These are phyloP conservation scores for Beroe forskalii DNA, from an alignment of 37 sponge, comb jelly and placozoan species.

Conservation along the genomic window DNA sequence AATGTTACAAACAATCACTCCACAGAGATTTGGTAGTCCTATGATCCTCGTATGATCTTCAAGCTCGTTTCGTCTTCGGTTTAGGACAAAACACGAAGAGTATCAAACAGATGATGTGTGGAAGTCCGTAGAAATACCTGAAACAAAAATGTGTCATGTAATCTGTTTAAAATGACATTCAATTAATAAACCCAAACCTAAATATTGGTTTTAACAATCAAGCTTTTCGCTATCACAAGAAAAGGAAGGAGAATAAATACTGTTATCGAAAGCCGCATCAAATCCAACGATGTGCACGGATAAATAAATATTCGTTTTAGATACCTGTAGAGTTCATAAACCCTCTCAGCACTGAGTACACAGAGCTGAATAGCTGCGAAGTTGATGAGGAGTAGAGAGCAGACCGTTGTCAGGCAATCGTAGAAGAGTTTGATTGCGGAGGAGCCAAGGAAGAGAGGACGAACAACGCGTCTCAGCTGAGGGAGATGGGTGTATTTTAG, in stretches of 20 bases:
- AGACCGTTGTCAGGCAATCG: constrained; percentile 70
- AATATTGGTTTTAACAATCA: too few relatives aligned
- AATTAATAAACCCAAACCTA: background rate
- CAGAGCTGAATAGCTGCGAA: constrained; percentile 53
- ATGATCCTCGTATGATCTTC: too few relatives aligned
- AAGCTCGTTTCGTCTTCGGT: background rate
- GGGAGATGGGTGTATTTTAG: background rate
- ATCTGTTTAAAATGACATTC: constrained; percentile 1
- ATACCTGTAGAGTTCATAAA: constrained; percentile 18
- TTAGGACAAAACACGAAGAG: constrained; percentile 33
- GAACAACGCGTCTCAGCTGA: constrained; percentile 71
- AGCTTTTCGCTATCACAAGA: too few relatives aligned
- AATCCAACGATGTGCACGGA: background rate
- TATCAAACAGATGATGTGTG: constrained; percentile 27
- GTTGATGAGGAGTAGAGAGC: constrained; percentile 66
- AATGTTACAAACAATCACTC: too few relatives aligned
- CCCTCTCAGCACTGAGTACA: constrained; percentile 24
- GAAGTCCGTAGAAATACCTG: constrained; percentile 56
- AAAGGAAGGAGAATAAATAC: too few relatives aligned
- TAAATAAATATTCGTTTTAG: background rate
- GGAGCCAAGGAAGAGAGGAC: constrained; percentile 70
- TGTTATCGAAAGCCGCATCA: too few relatives aligned
- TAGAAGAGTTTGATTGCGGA: constrained; percentile 68
- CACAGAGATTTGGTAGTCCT: too few relatives aligned
- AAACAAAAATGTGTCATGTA: background rate